Conservation (phyloP, 2,113 vertebrate species). For the Sinocyclocheilus anshuiensis region DNA sequence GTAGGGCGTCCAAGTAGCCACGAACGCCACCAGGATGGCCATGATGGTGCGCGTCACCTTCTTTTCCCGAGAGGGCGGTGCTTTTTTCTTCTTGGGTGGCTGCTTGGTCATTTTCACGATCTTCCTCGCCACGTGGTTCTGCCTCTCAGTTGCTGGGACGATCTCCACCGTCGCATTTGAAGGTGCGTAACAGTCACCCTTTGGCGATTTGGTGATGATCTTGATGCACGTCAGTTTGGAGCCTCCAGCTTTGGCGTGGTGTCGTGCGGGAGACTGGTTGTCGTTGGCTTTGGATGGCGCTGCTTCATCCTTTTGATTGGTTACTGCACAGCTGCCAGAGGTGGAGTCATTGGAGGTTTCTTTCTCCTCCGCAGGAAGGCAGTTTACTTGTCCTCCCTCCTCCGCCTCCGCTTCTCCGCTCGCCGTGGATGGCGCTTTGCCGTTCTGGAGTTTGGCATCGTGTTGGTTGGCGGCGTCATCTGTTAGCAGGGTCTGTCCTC, state of each 20-base stretch:
- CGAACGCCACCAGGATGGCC: conserved; percentile 96
- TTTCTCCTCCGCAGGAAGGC: conserved; percentile 85
- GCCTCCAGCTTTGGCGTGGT: conserved; percentile 82
- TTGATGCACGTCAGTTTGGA: conserved; percentile 94
- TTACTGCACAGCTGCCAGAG: conserved; percentile 84
- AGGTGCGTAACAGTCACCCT: conserved; percentile 82
- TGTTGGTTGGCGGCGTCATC: conserved; percentile 72
- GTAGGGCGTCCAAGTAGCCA: conserved; percentile 98
- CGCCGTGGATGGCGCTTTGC: conserved; percentile 81
- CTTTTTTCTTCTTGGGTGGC: conserved; percentile 90
- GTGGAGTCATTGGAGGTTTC: conserved; percentile 97
- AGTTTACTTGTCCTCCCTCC: conserved; percentile 78
- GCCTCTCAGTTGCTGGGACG: conserved; percentile 82
- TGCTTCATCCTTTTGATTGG: conserved; percentile 83
- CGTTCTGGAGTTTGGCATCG: conserved; percentile 88
- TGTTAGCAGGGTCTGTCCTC: conserved; percentile 65
- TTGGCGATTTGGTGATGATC: conserved; percentile 90
- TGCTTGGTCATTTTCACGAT: conserved; percentile 98
- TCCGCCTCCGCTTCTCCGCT: conserved; percentile 67
- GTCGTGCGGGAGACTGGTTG: conserved; percentile 72
- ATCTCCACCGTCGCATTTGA: conserved; percentile 89
- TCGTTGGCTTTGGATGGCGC: conserved; percentile 73
- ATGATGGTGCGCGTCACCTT: conserved; percentile 98
- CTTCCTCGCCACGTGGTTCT: conserved; percentile 89
- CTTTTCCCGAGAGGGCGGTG: conserved; percentile 89